Evolutionary conservation across 1,140 invertebrate genomes (phyloP), one percentile per base, ranked within the genome.

Genomic region (Anadara kagoshimensis): DNA sequence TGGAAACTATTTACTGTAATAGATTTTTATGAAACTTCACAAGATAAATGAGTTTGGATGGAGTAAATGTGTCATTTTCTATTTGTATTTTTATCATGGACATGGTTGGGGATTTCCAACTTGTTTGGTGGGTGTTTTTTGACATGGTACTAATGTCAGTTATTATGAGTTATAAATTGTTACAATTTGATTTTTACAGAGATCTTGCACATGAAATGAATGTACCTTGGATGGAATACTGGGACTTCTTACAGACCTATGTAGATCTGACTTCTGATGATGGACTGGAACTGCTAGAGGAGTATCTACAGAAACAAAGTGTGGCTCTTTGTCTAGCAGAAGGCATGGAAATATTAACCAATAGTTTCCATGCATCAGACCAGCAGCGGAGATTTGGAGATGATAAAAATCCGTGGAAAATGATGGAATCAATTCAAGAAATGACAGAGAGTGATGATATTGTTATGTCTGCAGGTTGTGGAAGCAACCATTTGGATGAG

Each of bases 201-300:
- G 91, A 93, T 69, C 83, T 97, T 74, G 95, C 95, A 3, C 91
- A 93, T 75, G 91, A 95, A 84, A 92, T 93, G 85, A 92, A 93
- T 43, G 90, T 96, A 0, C 90, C 91, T n/a, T 98, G 96, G 96
- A 93, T 93, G 75, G 96, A 98, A 85, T 96, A 95, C 86, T 98
- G 96, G 96, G 92, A 93, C 3, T 97, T 97, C 85, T 89, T 97
- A 8, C 92, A 94, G 78, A 91, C 91, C 7, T 96, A 94, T 85
- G 91, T 93, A 10, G 93, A 98, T 89, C 90, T 97, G 3, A 86
- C 92, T 0, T 92, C 92, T 0, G 80, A 89, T 0, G 93, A 94
- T 69, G 96, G 95, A 3, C 89, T 97, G 1, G 78, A 86, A 0
- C 90, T 93, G 45, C 85, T 98, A 0, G 95, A 98, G 87, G 91